Evolutionary conservation across 2,888 invertebrate species (phyloP), one percentile per base, ranked within the genome.

Genomic region (Spilosoma lubricipeda): DNA sequence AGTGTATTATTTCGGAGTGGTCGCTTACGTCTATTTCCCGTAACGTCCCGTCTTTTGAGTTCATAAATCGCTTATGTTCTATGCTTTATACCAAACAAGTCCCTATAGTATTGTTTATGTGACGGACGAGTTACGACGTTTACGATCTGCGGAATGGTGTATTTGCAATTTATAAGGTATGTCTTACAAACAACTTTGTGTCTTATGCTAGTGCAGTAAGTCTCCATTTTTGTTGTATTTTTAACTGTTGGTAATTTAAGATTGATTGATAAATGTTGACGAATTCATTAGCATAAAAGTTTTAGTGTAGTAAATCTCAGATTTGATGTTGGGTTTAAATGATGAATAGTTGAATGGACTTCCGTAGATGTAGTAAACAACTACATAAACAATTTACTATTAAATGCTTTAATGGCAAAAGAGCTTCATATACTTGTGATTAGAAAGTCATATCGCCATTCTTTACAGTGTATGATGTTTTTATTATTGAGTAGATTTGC

Each of bases 101-200:
- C 84, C 85, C 84, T 80, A 85, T 84, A 88, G 86, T 85, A 82
- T 86, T 88, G 90, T 92, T 92, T 92, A 91, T 90, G 89, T 87
- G 90, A 87, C 87, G 88, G 87, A 88, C 89, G 89, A 90, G 88
- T 89, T 90, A 90, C 90, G 87, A 87, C 87, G 80, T 89, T 91
- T 89, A 91, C 90, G 88, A 88, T 86, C 83, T 80, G 80, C 75
- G 78, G 84, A 87, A 86, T 87, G 84, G 86, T 85, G 87, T 88
- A 89, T 89, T 90, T 88, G 86, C 87, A 89, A 86, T 89, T 89
- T 88, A 89, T 89, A 88, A 88, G 86, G 72, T 72, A 72, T 78
- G 80, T 70, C 67, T 75, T 73, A 71, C 78, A 81, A 81, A 76
- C 79, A 71, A 88, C 73, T 84, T 83, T 83, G 82, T 69, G 77